These are phyloP conservation scores for Tokudaia tokunoshimensis DNA, from an alignment of 2,797 vertebrate species.

Conservation along the genomic window DNA sequence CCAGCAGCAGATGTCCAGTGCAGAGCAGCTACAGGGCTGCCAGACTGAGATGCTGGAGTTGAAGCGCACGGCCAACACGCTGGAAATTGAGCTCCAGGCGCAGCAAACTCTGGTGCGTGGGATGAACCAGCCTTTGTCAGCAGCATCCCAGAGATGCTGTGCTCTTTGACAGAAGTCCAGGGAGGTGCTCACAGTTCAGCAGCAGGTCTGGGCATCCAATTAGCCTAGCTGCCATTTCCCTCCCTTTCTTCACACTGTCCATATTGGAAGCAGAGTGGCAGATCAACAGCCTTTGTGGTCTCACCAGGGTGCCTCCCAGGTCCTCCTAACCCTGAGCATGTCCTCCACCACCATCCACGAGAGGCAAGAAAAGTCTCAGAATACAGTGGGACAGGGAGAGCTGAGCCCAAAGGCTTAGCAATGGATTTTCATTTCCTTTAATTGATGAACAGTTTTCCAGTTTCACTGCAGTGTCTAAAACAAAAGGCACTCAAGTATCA, in stretches of 20 bases:
- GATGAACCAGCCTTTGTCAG: background rate
- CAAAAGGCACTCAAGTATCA: background rate
- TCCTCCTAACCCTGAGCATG: background rate
- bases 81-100: slow-evolving; percentile 85
- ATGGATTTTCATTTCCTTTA: background rate
- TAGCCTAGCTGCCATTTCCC: background rate
- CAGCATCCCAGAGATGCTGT: background rate
- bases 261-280: background rate
- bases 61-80: slow-evolving; percentile 75
- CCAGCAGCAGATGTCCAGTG: slow-evolving; percentile 79
- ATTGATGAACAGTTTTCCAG: background rate
- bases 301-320: background rate
- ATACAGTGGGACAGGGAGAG: background rate
- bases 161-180: background rate
- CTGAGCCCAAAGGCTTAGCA: background rate
- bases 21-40: slow-evolving; percentile 79
- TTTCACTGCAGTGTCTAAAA: background rate
- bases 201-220: background rate
- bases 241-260: background rate
- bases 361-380: background rate
- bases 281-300: background rate
- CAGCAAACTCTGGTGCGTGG: slow-evolving; percentile 83
- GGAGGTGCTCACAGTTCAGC: background rate
- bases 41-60: slow-evolving; percentile 83
- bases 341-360: background rate